Evolutionary conservation across 2,113 vertebrate genomes (phyloP).

Genomic region (Microtus richardsoni): DNA sequence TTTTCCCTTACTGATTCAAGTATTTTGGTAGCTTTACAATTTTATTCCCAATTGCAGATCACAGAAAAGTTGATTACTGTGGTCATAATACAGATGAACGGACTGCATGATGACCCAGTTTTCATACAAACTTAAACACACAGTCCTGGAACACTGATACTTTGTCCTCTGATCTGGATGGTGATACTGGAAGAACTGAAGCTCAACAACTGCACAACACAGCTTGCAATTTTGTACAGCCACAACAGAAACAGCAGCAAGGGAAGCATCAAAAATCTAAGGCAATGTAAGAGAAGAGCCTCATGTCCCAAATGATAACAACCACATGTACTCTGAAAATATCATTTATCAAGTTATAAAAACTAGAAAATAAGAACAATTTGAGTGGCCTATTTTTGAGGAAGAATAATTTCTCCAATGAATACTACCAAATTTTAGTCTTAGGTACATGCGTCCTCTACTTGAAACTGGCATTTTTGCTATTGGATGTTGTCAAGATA

Average conservation of each 20-base stretch:
- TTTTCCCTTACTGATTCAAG: constrained; percentile 37
- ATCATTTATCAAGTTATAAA: background rate
- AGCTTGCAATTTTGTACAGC: constrained; percentile 12
- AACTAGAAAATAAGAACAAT: background rate
- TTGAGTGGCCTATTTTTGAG: background rate
- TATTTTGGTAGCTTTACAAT: constrained; percentile 37
- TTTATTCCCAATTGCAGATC: constrained; percentile 40
- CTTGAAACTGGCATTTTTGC: background rate
- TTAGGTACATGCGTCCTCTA: background rate
- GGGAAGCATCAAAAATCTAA: background rate
- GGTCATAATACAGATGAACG: background rate
- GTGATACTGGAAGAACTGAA: background rate
- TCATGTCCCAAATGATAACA: background rate
- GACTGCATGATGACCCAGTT: background rate
- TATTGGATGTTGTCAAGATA: constrained; percentile 5
- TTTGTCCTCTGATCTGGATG: background rate
- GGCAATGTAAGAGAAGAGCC: background rate
- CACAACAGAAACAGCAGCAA: background rate
- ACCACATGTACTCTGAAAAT: background rate
- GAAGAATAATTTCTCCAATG: background rate
- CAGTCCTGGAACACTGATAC: background rate
- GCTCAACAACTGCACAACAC: background rate
- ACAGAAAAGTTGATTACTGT: constrained; percentile 9
- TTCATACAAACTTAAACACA: constrained; percentile 48
- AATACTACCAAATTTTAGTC: constrained; percentile 40